Evolutionary conservation across 2,797 vertebrate species (phyloP), one percentile per base, ranked within the genome.

Genomic region (Cetoscarus ocellatus): DNA sequence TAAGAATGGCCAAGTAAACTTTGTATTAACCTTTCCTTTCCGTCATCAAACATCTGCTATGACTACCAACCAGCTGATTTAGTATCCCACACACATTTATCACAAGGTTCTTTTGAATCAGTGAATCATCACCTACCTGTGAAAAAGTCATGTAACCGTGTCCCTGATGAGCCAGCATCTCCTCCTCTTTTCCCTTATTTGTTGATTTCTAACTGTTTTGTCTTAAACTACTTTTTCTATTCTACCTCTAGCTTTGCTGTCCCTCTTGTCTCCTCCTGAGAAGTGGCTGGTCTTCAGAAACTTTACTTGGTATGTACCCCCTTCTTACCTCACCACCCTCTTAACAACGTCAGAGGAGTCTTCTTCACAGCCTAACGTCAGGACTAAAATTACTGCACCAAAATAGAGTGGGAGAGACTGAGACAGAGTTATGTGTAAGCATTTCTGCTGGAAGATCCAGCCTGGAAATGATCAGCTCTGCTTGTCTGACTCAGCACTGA

Each of bases 341-440:
- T 63, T 8, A 61, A 55, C 44, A 62, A 10, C 68, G 67, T 87
- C 84, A 85, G 61, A 63, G 60, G 69, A 70, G 12, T 60, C 64
- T 60, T 88, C 89, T 81, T 83, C 82, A 70, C 78, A 74, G 70
- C 64, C 57, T 35, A 18, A 55, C 67, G 75, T 87, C 80, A 89
- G 81, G 59, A 71, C 90, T 93, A 90, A 88, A 90, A 88, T 89
- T 86, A 91, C 68, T 51, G 1, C 36, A 11, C 53, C 27, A 13
- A 6, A 64, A 49, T 13, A 53, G 64, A 77, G 73, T 13, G 13
- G 13, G 43, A 65, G 42, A 47, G 60, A 61, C 17, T 5, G 61
- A 82, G 71, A 63, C 17, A 5, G 58, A 80, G 71, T 61, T 27
- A 83, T 73, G 76, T 34, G 76, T 34, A 81, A 75, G 79, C 63